phyloP scores from a whole-genome alignment of 1,140 invertebrate species.

The Hycleus cichorii region DNA sequence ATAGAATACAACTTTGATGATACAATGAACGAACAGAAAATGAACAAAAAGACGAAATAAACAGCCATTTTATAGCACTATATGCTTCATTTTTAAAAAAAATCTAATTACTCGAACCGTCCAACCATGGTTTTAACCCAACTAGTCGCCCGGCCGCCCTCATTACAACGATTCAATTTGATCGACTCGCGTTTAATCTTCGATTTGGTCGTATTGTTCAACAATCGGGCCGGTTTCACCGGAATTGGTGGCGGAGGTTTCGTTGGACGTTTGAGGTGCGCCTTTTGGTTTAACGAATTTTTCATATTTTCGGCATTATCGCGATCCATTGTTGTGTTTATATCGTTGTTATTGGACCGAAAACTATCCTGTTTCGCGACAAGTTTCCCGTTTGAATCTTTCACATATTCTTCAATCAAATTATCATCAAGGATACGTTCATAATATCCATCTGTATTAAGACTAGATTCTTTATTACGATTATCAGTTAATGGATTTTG shows the following conservation, averaged over 20 bases:
- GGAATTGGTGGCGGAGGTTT: conserved; percentile 39
- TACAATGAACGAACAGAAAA: background rate
- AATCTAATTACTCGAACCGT: conserved; percentile 35
- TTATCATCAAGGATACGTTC: conserved; percentile 35
- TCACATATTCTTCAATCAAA: conserved; percentile 31
- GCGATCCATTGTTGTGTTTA: background rate
- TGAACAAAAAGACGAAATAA: background rate
- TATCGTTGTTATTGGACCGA: conserved; percentile 19
- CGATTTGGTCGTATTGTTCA: no score
- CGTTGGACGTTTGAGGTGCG: conserved; percentile 23
- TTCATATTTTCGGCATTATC: conserved; percentile 3
- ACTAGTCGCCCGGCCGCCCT: conserved; percentile 23
- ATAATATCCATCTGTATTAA: conserved; percentile 36
- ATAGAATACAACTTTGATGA: no score
- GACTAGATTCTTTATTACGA: background rate
- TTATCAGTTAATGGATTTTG: background rate
- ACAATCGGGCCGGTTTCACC: conserved; percentile 31
- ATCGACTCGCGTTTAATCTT: conserved; percentile 1
- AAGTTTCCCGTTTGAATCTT: conserved; percentile 26
- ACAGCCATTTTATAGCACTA: conserved; percentile 11
- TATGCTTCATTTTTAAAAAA: background rate
- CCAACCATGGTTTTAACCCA: conserved; percentile 40
- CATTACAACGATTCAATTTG: background rate
- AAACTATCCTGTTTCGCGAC: conserved; percentile 35
- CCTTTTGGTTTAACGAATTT: background rate